A percentile compares a stretch with the other conserved stretches of the same genome.
These are phyloP conservation scores for Odontamblyopus rebecca DNA, from an alignment of 2,797 vertebrate genomes.

Conservation along the genomic window DNA sequence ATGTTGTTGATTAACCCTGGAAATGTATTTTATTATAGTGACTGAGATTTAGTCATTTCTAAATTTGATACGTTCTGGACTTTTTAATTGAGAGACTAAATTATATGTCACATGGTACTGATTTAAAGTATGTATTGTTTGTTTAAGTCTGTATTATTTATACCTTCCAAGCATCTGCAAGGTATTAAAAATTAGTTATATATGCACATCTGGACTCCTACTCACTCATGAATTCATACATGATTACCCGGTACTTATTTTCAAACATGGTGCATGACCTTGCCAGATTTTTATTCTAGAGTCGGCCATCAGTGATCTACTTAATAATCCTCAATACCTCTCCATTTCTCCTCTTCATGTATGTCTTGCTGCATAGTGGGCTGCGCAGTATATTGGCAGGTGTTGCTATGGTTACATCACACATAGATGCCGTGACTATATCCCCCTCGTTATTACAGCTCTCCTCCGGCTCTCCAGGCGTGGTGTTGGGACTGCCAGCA, in stretches of 20 bases:
- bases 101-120: background rate
- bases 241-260: background rate
- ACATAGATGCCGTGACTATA: constrained; percentile 18
- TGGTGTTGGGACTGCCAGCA: constrained; percentile 8
- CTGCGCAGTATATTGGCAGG: constrained; percentile 30
- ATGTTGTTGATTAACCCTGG: background rate
- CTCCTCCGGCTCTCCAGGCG: constrained; percentile 15
- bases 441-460: constrained; percentile 18
- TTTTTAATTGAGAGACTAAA: too few species aligned
- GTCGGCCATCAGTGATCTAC: background rate
- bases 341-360: background rate
- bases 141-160: too few species aligned
- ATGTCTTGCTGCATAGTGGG: constrained; percentile 9
- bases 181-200: background rate
- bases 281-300: background rate
- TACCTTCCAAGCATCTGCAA: background rate
- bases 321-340: background rate
- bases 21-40: background rate
- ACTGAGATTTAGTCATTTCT: too few species aligned
- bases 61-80: too few species aligned
- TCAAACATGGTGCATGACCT: background rate
- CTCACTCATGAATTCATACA: background rate
- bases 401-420: constrained; percentile 57
- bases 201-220: background rate
- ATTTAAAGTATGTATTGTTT: background rate